Evolutionary conservation across 2,797 vertebrate species (phyloP).

Genomic region (Leptatherina wallacei): DNA sequence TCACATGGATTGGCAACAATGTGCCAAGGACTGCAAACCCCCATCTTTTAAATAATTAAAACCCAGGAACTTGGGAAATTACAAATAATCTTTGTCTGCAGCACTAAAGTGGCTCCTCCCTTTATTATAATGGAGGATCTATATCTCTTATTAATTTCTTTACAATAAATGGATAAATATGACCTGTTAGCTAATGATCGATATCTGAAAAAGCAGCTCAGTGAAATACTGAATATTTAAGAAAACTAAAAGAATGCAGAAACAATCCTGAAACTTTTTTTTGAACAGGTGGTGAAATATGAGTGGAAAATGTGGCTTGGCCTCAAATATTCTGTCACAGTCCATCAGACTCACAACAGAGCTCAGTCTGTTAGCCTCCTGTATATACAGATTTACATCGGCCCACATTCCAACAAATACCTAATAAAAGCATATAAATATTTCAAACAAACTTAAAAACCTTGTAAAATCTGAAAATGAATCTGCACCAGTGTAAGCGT

Average conservation of each 20-base stretch:
- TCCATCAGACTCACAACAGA: constrained; percentile 34
- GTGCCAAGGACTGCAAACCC: constrained; percentile 66
- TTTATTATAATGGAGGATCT: constrained; percentile 63
- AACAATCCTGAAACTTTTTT: constrained; percentile 24
- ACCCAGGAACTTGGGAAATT: constrained; percentile 64
- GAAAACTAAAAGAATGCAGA: constrained; percentile 42
- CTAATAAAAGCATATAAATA: constrained; percentile 62
- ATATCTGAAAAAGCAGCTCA: constrained; percentile 18
- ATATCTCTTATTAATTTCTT: constrained; percentile 57
- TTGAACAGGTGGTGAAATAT: constrained; percentile 32
- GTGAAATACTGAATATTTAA: constrained; percentile 33
- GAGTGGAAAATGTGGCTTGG: constrained; percentile 33
- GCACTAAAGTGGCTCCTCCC: constrained; percentile 70
- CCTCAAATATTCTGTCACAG: constrained; percentile 38
- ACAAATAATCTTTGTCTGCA: constrained; percentile 69
- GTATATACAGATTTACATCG: constrained; percentile 29
- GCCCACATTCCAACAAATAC: constrained; percentile 46
- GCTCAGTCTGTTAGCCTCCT: constrained; percentile 36
- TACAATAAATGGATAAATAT: constrained; percentile 70
- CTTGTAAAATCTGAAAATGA: constrained; percentile 43
- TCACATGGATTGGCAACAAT: constrained; percentile 76
- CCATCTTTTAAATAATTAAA: constrained; percentile 76
- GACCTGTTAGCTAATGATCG: constrained; percentile 23
- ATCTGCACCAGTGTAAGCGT: constrained; percentile 47
- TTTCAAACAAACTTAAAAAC: constrained; percentile 46